These are phyloP conservation scores for Mactra quadrangularis DNA, from an alignment of 1,140 invertebrate genomes.

Conservation along the genomic window DNA sequence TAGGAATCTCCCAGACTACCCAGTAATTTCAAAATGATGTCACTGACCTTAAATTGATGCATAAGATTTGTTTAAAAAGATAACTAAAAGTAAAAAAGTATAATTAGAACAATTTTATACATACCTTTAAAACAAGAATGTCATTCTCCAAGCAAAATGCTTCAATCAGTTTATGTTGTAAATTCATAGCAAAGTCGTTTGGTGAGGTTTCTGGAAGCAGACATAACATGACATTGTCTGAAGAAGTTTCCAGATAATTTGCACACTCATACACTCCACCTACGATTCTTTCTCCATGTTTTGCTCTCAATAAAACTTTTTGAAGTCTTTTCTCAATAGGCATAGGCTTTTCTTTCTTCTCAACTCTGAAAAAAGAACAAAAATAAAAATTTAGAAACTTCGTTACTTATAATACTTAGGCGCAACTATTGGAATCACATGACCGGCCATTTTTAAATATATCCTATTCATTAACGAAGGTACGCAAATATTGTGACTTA, in stretches of 20 bases:
- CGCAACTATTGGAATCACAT: too few relatives aligned
- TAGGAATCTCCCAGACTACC: too few relatives aligned
- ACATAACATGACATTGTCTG: slow-evolving; percentile 80
- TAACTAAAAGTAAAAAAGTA: too few relatives aligned
- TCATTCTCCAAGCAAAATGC: slow-evolving; percentile 82
- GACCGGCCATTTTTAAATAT: too few relatives aligned
- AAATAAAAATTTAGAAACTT: too few relatives aligned
- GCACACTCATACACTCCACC: slow-evolving; percentile 69
- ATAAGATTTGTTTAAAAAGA: too few relatives aligned
- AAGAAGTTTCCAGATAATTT: slow-evolving; percentile 66
- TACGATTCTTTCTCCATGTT: slow-evolving; percentile 55
- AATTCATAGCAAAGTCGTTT: slow-evolving; percentile 73
- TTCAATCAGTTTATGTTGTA: slow-evolving; percentile 80
- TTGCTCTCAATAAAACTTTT: slow-evolving; percentile 42
- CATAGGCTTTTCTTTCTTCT: slow-evolving; percentile 2
- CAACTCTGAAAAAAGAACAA: slow-evolving; percentile 41
- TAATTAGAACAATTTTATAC: not conserved
- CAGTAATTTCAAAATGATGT: too few relatives aligned
- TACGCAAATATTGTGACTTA: too few relatives aligned
- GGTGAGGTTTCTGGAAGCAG: slow-evolving; percentile 70
- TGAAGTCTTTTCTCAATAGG: not conserved
- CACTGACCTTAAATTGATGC: too few relatives aligned
- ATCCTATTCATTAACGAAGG: too few relatives aligned
- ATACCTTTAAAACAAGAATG: slow-evolving; percentile 77
- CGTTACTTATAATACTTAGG: too few relatives aligned